These are phyloP conservation scores for Apodemia hepburni DNA, from an alignment of 2,888 invertebrate genomes.

Conservation along the genomic window DNA sequence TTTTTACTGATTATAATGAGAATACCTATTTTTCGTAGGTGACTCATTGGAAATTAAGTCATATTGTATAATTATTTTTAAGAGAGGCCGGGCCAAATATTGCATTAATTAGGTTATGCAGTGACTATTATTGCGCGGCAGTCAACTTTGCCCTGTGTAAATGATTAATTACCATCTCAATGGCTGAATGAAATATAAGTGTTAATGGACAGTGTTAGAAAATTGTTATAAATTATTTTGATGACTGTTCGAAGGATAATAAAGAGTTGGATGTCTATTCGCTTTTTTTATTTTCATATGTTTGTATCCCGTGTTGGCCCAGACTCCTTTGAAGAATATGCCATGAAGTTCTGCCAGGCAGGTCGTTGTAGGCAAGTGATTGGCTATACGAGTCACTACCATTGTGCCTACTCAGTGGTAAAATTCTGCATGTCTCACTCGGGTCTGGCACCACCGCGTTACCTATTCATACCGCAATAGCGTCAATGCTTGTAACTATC, in stretches of 20 bases:
- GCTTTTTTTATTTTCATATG: conserved; percentile 44
- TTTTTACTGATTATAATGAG: conserved; percentile 65
- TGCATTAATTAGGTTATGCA: conserved; percentile 73
- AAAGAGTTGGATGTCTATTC: conserved; percentile 79
- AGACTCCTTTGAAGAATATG: too few species aligned
- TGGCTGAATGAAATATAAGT: conserved; percentile 76
- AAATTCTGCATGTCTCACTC: too few species aligned
- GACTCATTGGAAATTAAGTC: conserved; percentile 64
- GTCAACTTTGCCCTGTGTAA: conserved; percentile 62
- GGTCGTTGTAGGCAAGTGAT: too few species aligned
- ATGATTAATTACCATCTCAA: conserved; percentile 70
- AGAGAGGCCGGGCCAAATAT: conserved; percentile 79
- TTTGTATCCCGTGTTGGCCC: too few species aligned
- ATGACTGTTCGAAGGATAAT: conserved; percentile 82
- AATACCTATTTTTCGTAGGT: conserved; percentile 44
- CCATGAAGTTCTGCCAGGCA: too few species aligned
- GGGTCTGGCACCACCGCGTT: too few species aligned
- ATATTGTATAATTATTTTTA: conserved; percentile 76
- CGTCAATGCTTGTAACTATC: too few species aligned
- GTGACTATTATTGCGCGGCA: conserved; percentile 65
- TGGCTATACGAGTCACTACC: too few species aligned
- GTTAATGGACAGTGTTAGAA: conserved; percentile 80
- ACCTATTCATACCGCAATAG: too few species aligned
- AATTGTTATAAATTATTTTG: conserved; percentile 82
- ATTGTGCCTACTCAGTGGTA: too few species aligned